Evolutionary conservation across 1,140 invertebrate species (phyloP), one percentile per base, ranked within the genome.

Genomic region (Heliconius himera): DNA sequence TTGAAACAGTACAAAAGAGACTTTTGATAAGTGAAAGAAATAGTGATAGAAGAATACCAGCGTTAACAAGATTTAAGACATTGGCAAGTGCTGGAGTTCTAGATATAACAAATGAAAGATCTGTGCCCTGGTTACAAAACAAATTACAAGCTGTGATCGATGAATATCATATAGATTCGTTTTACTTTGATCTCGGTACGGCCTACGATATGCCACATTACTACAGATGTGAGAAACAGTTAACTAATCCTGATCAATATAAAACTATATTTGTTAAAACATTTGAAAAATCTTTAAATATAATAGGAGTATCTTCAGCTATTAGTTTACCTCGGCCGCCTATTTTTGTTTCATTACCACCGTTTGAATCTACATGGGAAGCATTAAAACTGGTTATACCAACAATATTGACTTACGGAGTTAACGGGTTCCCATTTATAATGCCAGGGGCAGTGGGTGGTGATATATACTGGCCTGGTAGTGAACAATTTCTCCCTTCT

Each of bases 401-500:
- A 1, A 98, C 98, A 0, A 96, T 98, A 46, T 91, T 99, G 1
- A 98, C 96, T 11, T 97, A 99, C 80, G 98, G 98, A 0, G 95
- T 97, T 66, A 96, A 98, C 38, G 99, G 98, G 0, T 99, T 98
- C 94, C 98, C 98, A 0, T 99, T 99, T 84, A 95, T 99, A 6
- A 97, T 99, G 94, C 97, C 98, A 1, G 98, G 98, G 1, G 97
- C 98, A 26, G 98, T 99, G 38, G 98, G 99, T 0, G 99, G 99
- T 2, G 97, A 98, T 85, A 96, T 96, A 20, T 95, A 96, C 22
- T 93, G 96, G 80, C 95, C 96, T 0, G 96, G 96, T 86, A 81
- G 95, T 93, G 87, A 95, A 91, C 87, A 95, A 87, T 89, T 95
- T 91, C 29, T 94, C 49, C 93, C 93, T 36, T 89, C 90, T 18